Conservation (phyloP, 2,113 vertebrate genomes). For the cattle (Bos taurus) region DNA sequence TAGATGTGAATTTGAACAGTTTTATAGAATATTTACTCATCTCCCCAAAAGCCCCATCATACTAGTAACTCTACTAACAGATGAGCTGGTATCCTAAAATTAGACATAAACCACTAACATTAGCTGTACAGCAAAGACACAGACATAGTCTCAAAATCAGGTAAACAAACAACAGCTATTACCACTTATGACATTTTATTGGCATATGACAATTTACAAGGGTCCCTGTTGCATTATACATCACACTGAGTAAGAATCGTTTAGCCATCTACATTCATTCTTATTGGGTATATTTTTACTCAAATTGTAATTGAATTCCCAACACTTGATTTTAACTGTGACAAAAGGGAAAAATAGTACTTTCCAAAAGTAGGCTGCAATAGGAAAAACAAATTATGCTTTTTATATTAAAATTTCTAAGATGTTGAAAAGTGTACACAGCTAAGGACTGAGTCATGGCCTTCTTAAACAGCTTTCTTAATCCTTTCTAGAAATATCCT, state of each 20-base stretch:
- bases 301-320: slow-evolving; percentile 62
- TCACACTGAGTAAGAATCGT: slow-evolving; percentile 65
- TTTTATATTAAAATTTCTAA: slow-evolving; percentile 51
- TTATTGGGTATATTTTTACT: slow-evolving; percentile 41
- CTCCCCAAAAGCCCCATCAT: neutral
- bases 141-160: slow-evolving; percentile 42
- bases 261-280: slow-evolving; percentile 66
- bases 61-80: neutral
- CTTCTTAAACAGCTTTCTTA: slow-evolving; percentile 52
- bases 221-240: slow-evolving; percentile 72
- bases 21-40: slow-evolving; percentile 23
- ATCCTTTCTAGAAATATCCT: slow-evolving; percentile 40
- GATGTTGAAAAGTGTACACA: slow-evolving; percentile 42
- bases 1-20: neutral
- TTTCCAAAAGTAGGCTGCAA: slow-evolving; percentile 40
- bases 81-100: neutral
- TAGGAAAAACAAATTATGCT: slow-evolving; percentile 36
- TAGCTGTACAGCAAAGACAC: neutral
- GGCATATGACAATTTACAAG: slow-evolving; percentile 76
- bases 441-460: slow-evolving; percentile 67
- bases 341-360: slow-evolving; percentile 45
- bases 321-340: slow-evolving; percentile 66
- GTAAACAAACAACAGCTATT: slow-evolving; percentile 57
- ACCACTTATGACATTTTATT: slow-evolving; percentile 74
- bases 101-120: neutral